These are phyloP conservation scores for Nymphalis urticae DNA, from an alignment of 2,888 invertebrate species.

Conservation along the genomic window DNA sequence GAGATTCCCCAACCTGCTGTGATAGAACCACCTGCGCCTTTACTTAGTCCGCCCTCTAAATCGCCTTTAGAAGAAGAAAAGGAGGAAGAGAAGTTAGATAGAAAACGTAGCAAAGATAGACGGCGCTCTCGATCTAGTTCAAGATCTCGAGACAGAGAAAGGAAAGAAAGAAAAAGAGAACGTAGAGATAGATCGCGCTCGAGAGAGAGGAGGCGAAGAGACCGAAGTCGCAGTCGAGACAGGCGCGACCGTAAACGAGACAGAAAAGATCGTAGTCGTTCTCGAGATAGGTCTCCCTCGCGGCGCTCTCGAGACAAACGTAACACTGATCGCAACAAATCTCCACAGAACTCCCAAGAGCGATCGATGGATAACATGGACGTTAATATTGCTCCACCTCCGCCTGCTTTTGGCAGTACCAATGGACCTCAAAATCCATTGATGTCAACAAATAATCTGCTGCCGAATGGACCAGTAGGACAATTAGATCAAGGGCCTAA, in stretches of 20 bases:
- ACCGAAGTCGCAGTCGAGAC: slow-evolving; percentile 83
- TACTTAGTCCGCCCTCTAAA: slow-evolving; percentile 57
- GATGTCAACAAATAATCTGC: slow-evolving; percentile 39
- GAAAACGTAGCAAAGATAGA: slow-evolving; percentile 57
- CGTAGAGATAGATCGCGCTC: slow-evolving; percentile 80
- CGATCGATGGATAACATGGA: slow-evolving; percentile 44
- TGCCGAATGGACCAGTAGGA: slow-evolving; percentile 47
- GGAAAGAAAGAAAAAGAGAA: slow-evolving; percentile 73
- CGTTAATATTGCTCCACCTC: not conserved
- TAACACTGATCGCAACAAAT: slow-evolving; percentile 67
- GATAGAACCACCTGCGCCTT: slow-evolving; percentile 68
- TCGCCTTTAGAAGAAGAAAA: slow-evolving; percentile 54
- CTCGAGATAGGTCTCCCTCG: slow-evolving; percentile 76
- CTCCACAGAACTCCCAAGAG: slow-evolving; percentile 56
- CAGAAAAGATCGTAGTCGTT: slow-evolving; percentile 79
- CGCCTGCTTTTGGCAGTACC: slow-evolving; percentile 17
- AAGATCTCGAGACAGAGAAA: slow-evolving; percentile 64
- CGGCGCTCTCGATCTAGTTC: slow-evolving; percentile 54
- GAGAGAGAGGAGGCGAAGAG: slow-evolving; percentile 81
- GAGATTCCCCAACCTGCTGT: slow-evolving; percentile 77
- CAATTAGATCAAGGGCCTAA: slow-evolving; percentile 35
- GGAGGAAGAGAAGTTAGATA: slow-evolving; percentile 56
- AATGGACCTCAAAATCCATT: slow-evolving; percentile 42
- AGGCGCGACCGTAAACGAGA: slow-evolving; percentile 73
- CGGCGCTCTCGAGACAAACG: slow-evolving; percentile 78